phyloP scores from a whole-genome alignment of 2,113 vertebrate genomes.

The Sander lucioperca region DNA sequence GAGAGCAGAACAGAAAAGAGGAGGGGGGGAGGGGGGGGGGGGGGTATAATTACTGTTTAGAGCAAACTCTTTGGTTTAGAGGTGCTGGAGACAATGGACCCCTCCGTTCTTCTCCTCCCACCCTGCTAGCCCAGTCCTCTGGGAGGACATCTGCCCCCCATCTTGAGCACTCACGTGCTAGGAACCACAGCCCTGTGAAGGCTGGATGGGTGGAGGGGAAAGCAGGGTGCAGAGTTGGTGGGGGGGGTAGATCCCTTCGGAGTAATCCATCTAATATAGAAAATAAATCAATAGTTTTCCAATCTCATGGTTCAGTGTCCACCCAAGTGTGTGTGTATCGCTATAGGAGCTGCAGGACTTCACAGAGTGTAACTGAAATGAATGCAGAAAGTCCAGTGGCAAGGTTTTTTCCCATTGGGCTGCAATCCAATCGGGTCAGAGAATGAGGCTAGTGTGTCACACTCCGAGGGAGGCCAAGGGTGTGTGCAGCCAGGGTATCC shows the following conservation, averaged over 20 bases:
- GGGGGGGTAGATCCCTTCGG: background rate
- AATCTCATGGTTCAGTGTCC: constrained; percentile 1
- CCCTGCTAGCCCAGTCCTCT: constrained; percentile 39
- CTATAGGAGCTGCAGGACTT: background rate
- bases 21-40: constrained; percentile 22
- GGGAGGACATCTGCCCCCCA: constrained; percentile 66
- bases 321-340: background rate
- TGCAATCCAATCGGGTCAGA: constrained; percentile 55
- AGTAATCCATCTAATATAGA: constrained; percentile 10
- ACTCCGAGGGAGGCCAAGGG: constrained; percentile 43
- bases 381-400: constrained; percentile 6
- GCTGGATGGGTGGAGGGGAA: constrained; percentile 1
- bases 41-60: constrained; percentile 82
- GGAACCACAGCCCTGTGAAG: constrained; percentile 12
- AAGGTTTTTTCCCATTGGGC: background rate
- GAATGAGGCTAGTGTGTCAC: constrained; percentile 70
- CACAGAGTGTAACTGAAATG: constrained; percentile 1
- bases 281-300: constrained; percentile 37
- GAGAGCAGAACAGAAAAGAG: constrained; percentile 27
- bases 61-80: constrained; percentile 77
- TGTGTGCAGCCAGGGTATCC: constrained; percentile 58
- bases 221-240: background rate
- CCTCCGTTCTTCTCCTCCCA: constrained; percentile 56
- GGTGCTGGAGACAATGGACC: constrained; percentile 78
- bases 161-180: constrained; percentile 30